Conservation (phyloP, 2,113 vertebrate species). For the Fregata magnificens region DNA sequence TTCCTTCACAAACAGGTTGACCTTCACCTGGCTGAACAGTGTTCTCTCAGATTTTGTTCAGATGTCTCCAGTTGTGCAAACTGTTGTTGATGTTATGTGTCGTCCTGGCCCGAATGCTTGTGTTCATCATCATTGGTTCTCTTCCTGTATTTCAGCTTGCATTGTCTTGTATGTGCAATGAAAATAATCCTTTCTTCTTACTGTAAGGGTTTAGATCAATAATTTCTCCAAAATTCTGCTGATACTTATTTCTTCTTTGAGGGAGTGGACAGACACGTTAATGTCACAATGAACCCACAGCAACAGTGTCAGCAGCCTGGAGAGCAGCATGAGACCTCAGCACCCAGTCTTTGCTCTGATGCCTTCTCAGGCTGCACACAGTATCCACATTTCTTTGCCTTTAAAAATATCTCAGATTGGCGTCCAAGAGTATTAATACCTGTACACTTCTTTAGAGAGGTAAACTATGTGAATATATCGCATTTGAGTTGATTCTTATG, state of each 20-base stretch:
- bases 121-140: background rate
- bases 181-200: background rate
- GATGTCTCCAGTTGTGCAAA: background rate
- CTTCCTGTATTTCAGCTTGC: background rate
- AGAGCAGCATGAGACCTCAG: background rate
- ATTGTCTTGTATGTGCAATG: background rate
- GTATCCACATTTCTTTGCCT: background rate
- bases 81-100: background rate
- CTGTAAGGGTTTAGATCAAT: background rate
- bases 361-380: background rate
- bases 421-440: background rate
- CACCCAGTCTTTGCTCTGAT: background rate
- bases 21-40: background rate
- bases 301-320: background rate
- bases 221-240: background rate
- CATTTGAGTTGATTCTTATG: background rate
- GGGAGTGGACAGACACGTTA: background rate
- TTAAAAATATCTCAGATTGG: background rate
- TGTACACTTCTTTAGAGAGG: background rate
- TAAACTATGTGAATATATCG: fast-evolving
- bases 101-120: fast-evolving
- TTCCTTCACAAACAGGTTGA: background rate
- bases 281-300: background rate
- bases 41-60: background rate
- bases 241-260: background rate